Base-by-base conservation (phyloP, 2,888 invertebrate species). In the Diplolepis rosae region DNA sequence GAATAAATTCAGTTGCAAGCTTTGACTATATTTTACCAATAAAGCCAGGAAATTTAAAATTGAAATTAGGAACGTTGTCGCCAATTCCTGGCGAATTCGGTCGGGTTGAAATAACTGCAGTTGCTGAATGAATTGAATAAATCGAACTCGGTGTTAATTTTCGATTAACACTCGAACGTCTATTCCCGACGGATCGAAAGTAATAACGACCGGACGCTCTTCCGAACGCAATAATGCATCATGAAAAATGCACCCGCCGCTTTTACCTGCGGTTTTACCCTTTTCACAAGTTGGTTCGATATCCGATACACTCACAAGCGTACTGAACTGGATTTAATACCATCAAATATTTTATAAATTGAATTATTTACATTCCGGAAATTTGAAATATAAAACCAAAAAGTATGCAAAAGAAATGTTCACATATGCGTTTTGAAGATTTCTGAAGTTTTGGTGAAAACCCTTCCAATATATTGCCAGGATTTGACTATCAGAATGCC, bases 131-230 rank as follows among this genome's bases (percentile, higher is more conserved):
- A 56, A 35, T 56, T 35, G 24, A 13, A n/a, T n/a, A n/a, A 56
- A 56, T 56, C 35, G 24, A 35, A 56, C 35, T 22, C 56, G 5
- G 35, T 56, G 56, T 56, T 56, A 35, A 56, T 56, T 56, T 35
- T n/a, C 35, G 56, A 56, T 56, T 56, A 56, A 56, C 56, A 56
- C 35, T 56, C 24, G 35, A 35, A 22, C 35, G 56, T 22, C 56
- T 35, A 56, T 56, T 56, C 56, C 56, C 56, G 32, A 13, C 35
- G 56, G 35, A 56, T 56, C 56, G 56, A 56, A 56, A 56, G 56
- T 56, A 56, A 56, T 56, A 56, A 56, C 56, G 24, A 24, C 56
- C 35, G 56, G 56, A 56, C 56, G 56, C 35, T 56, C 56, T 56
- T 56, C 24, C 22, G 24, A 56, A 56, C 24, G 56, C 56, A 56